These are phyloP conservation scores for Latrodectus elegans DNA, from an alignment of 2,888 invertebrate genomes.

Conservation along the genomic window DNA sequence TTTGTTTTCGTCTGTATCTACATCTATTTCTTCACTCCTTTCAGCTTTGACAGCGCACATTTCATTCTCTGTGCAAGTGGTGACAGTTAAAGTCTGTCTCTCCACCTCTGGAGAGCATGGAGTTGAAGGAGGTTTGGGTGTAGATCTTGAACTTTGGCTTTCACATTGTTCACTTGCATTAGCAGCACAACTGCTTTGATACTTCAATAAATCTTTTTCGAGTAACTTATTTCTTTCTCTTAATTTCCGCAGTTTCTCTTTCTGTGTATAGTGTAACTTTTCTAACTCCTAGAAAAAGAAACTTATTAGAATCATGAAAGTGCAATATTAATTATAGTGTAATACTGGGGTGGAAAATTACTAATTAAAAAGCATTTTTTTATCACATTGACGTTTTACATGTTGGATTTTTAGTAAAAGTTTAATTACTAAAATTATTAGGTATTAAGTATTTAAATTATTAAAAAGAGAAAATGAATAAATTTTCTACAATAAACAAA, in stretches of 20 bases:
- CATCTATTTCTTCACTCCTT: not conserved
- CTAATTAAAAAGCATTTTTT: no score
- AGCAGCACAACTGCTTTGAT: conserved; percentile 18
- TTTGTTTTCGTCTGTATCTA: conserved; percentile 15
- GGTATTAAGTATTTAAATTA: no score
- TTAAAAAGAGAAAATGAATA: no score
- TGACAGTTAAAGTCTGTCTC: conserved; percentile 13
- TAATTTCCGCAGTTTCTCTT: conserved; percentile 48
- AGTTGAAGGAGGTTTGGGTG: conserved; percentile 21
- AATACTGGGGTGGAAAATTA: no score
- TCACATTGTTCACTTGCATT: conserved; percentile 38
- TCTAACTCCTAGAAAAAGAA: conserved; percentile 53
- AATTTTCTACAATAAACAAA: no score
- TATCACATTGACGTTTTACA: no score
- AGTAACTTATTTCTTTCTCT: conserved; percentile 50
- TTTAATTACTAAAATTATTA: no score
- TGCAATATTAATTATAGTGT: no score
- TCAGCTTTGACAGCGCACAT: not conserved
- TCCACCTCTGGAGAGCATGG: conserved; percentile 13
- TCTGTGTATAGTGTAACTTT: conserved; percentile 45
- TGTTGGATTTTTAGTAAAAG: no score
- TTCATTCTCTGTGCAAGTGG: not conserved
- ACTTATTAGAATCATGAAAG: no score
- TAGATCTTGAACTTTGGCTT: conserved; percentile 27
- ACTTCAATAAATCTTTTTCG: conserved; percentile 28